Evolutionary conservation across 2,888 invertebrate species (phyloP).

Genomic region (Gastrophysa polygoni): DNA sequence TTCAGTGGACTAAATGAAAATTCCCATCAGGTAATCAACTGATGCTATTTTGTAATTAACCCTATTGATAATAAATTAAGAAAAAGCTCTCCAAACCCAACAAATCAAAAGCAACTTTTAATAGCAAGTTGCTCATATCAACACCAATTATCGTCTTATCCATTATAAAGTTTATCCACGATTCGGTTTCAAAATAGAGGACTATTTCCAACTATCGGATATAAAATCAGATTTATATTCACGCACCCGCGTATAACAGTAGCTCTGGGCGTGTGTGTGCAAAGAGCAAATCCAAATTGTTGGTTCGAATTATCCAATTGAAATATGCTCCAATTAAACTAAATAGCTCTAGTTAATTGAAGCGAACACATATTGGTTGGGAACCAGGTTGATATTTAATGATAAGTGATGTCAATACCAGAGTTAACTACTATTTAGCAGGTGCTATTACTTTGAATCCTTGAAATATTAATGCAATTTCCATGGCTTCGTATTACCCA

Average conservation of each 20-base stretch:
- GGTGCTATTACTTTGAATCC: conserved; percentile 50
- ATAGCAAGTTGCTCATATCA: neutral
- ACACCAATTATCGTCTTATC: neutral
- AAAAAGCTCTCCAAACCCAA: no score
- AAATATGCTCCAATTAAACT: conserved; percentile 55
- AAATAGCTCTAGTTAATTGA: conserved; percentile 55
- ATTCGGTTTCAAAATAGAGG: conserved; percentile 9
- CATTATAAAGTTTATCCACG: neutral
- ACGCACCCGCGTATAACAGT: conserved; percentile 26
- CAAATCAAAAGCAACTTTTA: neutral
- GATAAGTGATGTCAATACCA: conserved; percentile 55
- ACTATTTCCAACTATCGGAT: conserved; percentile 29
- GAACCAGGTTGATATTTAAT: conserved; percentile 57
- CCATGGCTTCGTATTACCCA: conserved; percentile 37
- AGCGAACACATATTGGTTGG: conserved; percentile 54
- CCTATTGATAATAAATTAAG: no score
- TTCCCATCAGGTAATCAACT: no score
- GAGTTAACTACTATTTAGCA: conserved; percentile 56
- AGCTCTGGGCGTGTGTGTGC: conserved; percentile 21
- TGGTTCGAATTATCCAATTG: conserved; percentile 44
- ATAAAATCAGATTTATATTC: conserved; percentile 30
- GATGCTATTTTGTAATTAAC: no score
- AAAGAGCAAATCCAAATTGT: conserved; percentile 43
- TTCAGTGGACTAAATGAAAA: no score
- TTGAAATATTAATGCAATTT: conserved; percentile 42